These are phyloP conservation scores for Nerophis ophidion DNA, from an alignment of 2,113 vertebrate genomes.

Conservation along the genomic window DNA sequence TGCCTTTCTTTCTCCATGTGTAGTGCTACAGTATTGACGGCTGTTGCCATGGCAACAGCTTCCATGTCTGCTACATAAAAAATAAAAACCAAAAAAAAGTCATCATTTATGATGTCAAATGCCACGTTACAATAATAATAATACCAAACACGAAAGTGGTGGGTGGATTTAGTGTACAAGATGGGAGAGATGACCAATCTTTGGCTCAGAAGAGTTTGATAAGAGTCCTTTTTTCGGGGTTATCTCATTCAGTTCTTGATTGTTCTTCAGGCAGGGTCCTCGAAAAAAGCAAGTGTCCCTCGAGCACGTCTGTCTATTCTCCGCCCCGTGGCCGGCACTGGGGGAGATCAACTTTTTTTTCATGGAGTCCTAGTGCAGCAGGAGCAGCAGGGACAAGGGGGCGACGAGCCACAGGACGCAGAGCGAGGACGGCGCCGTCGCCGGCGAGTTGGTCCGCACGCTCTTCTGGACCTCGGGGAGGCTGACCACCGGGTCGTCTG, in stretches of 20 bases:
- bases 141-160: slow-evolving; percentile 35
- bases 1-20: slow-evolving; percentile 11
- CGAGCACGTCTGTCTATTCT: not conserved
- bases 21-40: slow-evolving; percentile 45
- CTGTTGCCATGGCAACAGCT: slow-evolving; percentile 34
- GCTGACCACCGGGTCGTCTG: slow-evolving; percentile 76
- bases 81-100: slow-evolving; percentile 17
- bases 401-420: slow-evolving; percentile 65
- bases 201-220: slow-evolving; percentile 57
- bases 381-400: slow-evolving; percentile 69
- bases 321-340: slow-evolving; percentile 69
- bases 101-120: slow-evolving; percentile 46
- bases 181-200: slow-evolving; percentile 57
- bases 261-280: slow-evolving; percentile 36
- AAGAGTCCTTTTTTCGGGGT: slow-evolving; percentile 26
- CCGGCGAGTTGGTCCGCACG: slow-evolving; percentile 69
- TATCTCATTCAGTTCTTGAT: slow-evolving; percentile 26
- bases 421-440: slow-evolving; percentile 39
- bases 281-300: no score
- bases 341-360: slow-evolving; percentile 51
- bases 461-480: slow-evolving; percentile 78
- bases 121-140: slow-evolving; percentile 53
- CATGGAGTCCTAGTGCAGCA: slow-evolving; percentile 61
- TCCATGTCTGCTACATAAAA: slow-evolving; percentile 65
- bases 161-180: slow-evolving; percentile 51